phyloP scores from a whole-genome alignment of 2,888 invertebrate genomes.

The Arctia plantaginis region DNA sequence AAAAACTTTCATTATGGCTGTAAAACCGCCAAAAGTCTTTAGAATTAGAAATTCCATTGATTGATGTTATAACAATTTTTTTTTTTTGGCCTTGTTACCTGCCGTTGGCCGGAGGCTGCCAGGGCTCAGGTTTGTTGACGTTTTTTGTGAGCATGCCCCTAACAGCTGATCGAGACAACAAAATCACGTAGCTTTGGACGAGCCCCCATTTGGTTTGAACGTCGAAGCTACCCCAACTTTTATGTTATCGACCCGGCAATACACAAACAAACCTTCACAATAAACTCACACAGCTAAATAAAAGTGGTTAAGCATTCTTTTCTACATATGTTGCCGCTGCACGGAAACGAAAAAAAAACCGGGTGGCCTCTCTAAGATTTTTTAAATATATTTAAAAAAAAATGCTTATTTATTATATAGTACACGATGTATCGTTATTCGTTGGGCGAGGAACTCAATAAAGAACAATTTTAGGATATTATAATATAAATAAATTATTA shows the following conservation, averaged over 20 bases:
- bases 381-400: no score
- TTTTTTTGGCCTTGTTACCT: slow-evolving; percentile 65
- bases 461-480: no score
- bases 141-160: slow-evolving; percentile 75
- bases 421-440: no score
- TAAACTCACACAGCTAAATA: slow-evolving; percentile 17
- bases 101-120: slow-evolving; percentile 51
- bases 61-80: slow-evolving; percentile 51
- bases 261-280: slow-evolving; percentile 23
- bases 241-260: slow-evolving; percentile 27
- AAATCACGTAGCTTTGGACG: slow-evolving; percentile 60
- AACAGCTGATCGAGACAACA: slow-evolving; percentile 80
- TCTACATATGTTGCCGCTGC: slow-evolving; percentile 33
- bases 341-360: slow-evolving; percentile 40
- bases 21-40: slow-evolving; percentile 25
- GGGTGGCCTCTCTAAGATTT: no score
- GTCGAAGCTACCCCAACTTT: slow-evolving; percentile 55
- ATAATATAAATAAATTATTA: no score
- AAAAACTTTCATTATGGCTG: slow-evolving; percentile 18
- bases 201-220: slow-evolving; percentile 59
- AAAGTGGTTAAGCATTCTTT: slow-evolving; percentile 31
- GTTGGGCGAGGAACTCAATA: no score
- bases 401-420: no score
- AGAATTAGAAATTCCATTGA: slow-evolving; percentile 43
- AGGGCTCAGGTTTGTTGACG: slow-evolving; percentile 67